These are phyloP conservation scores for Subacronicta megacephala DNA, from an alignment of 2,888 invertebrate species.

Conservation along the genomic window DNA sequence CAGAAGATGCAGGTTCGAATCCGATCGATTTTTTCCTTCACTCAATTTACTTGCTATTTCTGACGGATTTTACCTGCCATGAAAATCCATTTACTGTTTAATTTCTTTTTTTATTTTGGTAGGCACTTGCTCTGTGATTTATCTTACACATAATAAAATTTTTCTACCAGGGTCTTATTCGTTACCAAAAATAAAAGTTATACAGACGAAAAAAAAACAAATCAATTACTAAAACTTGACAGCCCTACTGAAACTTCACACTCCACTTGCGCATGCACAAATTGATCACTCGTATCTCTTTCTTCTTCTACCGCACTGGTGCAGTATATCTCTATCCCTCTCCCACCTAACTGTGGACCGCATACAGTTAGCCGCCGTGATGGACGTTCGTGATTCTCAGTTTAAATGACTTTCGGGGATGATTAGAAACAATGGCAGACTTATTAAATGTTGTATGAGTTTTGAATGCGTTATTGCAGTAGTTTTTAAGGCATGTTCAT, in stretches of 20 bases:
- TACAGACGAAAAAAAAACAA: neutral
- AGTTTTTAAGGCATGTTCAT: neutral
- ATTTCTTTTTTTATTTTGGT: no score
- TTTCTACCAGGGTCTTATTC: no score
- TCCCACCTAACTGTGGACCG: conserved; percentile 78
- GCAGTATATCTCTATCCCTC: conserved; percentile 52
- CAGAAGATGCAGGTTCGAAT: no score
- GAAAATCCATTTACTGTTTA: no score
- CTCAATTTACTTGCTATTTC: no score
- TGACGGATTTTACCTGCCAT: no score
- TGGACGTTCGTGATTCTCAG: conserved; percentile 56
- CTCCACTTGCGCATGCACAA: conserved; percentile 83
- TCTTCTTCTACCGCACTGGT: conserved; percentile 51
- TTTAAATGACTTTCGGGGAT: conserved; percentile 57
- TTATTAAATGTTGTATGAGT: conserved; percentile 26
- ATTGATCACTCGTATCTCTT: conserved; percentile 70
- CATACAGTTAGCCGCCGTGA: conserved; percentile 74
- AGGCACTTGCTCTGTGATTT: no score
- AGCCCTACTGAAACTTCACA: conserved; percentile 77
- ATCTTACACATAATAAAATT: no score
- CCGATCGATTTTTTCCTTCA: no score
- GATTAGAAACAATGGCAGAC: conserved; percentile 52
- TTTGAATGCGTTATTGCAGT: conserved; percentile 1
- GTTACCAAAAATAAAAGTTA: neutral
- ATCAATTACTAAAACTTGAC: conserved; percentile 41